Base-by-base conservation (phyloP, 2,113 vertebrate species). In the Poicephalus gulielmi region DNA sequence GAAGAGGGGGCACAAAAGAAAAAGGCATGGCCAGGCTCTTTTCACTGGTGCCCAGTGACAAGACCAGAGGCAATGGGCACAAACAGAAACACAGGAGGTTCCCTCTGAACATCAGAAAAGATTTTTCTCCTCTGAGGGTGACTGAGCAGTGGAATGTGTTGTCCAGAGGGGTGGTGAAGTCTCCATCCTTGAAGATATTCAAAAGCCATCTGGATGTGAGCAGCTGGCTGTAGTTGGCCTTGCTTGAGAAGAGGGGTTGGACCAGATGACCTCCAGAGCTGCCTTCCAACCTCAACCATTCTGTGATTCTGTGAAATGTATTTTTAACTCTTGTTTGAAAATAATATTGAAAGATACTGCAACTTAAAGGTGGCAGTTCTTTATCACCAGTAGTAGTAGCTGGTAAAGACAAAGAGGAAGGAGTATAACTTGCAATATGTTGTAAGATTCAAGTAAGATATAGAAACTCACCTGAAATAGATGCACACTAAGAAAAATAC, bases 131-230 rank as follows among this genome's bases (percentile, higher is more conserved):
- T 63, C 6, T 41, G 37, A 82, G 13, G 23, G 46, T 70, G 50
- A 57, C 8, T 17, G 37, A 28, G 35, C 24, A 18, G 10, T 33
- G 23, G 14, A 27, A 47, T 7, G 47, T 23, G 16, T 44, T 83
- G 30, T 15, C 14, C 10, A n/a, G 1, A 44, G 31, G 39, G 13
- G 3, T 53, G 16, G 2, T 44, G 10, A 28, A 35, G 5, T 63
- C 27, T 47, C 15, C 4, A 6, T 59, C 30, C 43, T 41, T 49
- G 18, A 39, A 64, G 17, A 27, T 41, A 30, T 0, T 59, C 11
- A 80, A 1, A 68, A 83, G 7, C 28, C 7, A 5, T 7, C 16
- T 53, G 17, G 27, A 23, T 0, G 0, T 35, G 20, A 4, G 6
- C 6, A 17, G 1, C 8, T 17, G 23, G 25, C 80, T 68, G 8